Evolutionary conservation across 1,140 invertebrate species (phyloP).

Genomic region (Catajapyx aquilonaris): DNA sequence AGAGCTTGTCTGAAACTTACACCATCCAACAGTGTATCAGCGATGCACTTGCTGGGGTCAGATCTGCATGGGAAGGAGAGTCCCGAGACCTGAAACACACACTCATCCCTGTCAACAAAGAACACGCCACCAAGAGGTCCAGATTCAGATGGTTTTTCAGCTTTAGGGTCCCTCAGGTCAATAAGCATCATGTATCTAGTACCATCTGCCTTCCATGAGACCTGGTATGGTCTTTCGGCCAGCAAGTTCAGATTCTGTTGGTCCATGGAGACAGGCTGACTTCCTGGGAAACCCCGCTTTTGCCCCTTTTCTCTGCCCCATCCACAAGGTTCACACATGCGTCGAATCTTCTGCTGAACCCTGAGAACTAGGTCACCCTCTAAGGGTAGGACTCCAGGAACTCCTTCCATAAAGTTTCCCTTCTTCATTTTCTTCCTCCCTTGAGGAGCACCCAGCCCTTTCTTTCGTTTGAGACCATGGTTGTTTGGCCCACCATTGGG

Average conservation of each 20-base stretch:
- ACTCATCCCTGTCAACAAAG: constrained; percentile 91
- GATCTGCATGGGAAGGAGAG: constrained; percentile 57
- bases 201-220: constrained; percentile 99
- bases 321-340: too few relatives aligned
- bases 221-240: constrained; percentile 62
- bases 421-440: too few relatives aligned
- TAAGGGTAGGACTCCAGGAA: constrained; percentile 47
- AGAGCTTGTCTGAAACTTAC: constrained; percentile 31
- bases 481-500: too few relatives aligned
- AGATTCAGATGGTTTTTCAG: too few relatives aligned
- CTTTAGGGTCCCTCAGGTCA: too few relatives aligned
- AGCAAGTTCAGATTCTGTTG: constrained; percentile 55
- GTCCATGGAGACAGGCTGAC: constrained; percentile 94
- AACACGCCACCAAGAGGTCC: too few relatives aligned
- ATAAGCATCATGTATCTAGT: constrained; percentile 48
- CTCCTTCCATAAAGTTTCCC: constrained; percentile 74
- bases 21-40: constrained; percentile 79
- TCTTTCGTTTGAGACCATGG: too few relatives aligned
- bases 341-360: too few relatives aligned
- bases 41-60: constrained; percentile 44
- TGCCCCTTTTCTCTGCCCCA: too few relatives aligned
- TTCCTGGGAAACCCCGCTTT: constrained; percentile 77
- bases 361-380: too few relatives aligned
- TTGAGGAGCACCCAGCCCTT: too few relatives aligned
- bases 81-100: constrained; percentile 67